Percentiles rank a stretch among this genome's conserved stretches.
phyloP scores from a whole-genome alignment of 1,140 invertebrate species.

The Homarus americanus region DNA sequence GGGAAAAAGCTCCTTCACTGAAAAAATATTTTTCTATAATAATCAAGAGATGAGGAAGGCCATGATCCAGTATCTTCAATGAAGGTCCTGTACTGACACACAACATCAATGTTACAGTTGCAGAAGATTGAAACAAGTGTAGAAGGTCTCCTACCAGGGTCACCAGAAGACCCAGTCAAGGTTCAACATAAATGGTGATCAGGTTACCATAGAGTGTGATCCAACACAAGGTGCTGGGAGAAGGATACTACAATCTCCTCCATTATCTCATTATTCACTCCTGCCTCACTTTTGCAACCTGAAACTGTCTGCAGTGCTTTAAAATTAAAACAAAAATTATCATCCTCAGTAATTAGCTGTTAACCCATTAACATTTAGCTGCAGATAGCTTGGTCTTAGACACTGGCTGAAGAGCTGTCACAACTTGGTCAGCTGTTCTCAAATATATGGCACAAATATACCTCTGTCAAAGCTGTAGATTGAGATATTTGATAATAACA shows the following conservation, averaged over 20 bases:
- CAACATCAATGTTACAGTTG: constrained; percentile 32
- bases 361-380: background rate
- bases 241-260: background rate
- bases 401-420: background rate
- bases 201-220: constrained; percentile 19
- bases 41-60: background rate
- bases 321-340: background rate
- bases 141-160: constrained; percentile 43
- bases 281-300: constrained; percentile 7
- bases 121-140: constrained; percentile 46
- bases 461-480: background rate
- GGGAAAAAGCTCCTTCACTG: background rate
- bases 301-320: background rate
- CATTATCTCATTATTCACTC: background rate
- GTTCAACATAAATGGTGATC: constrained; percentile 38
- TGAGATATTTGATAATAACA: too few species aligned
- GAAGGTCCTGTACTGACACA: constrained; percentile 7
- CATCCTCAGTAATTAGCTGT: background rate
- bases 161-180: constrained; percentile 29
- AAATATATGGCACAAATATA: background rate
- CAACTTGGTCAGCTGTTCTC: too few species aligned
- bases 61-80: background rate
- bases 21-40: background rate
- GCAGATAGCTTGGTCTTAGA: background rate
- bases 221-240: background rate